These are phyloP conservation scores for Diploptera punctata DNA, from an alignment of 2,888 invertebrate genomes.

Conservation along the genomic window DNA sequence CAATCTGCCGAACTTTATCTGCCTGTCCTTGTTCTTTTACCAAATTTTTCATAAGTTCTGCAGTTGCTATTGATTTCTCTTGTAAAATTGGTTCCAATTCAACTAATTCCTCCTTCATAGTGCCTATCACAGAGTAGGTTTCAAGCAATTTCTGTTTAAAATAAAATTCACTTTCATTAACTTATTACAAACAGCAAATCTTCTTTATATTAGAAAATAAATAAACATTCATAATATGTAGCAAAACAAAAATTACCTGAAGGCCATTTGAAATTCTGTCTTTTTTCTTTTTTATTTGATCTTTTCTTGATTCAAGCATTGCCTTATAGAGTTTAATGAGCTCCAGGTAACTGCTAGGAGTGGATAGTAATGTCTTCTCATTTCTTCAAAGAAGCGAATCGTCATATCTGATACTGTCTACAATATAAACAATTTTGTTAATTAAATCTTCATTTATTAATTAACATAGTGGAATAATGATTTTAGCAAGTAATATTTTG, in stretches of 20 bases:
- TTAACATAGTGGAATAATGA: too few species aligned
- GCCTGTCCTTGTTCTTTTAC: slow-evolving; percentile 82
- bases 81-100: slow-evolving; percentile 83
- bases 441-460: too few species aligned
- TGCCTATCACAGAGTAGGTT: slow-evolving; percentile 79
- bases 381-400: slow-evolving; percentile 76
- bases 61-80: slow-evolving; percentile 76
- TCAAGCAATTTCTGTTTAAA: slow-evolving; percentile 80
- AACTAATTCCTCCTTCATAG: slow-evolving; percentile 84
- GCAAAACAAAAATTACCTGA: slow-evolving; percentile 51
- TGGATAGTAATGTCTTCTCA: slow-evolving; percentile 87
- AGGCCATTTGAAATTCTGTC: slow-evolving; percentile 79
- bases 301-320: slow-evolving; percentile 72
- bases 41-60: slow-evolving; percentile 74
- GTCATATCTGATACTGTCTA: slow-evolving; percentile 84
- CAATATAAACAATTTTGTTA: slow-evolving; percentile 42
- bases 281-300: slow-evolving; percentile 68
- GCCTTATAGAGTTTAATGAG: slow-evolving; percentile 78
- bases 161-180: too few species aligned
- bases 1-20: slow-evolving; percentile 79
- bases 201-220: slow-evolving; percentile 40
- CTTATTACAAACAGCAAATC: too few species aligned
- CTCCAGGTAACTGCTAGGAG: slow-evolving; percentile 90
- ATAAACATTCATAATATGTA: background rate
- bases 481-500: too few species aligned